Evolutionary conservation across 2,797 vertebrate species (phyloP).

Genomic region (Alfaro cultratus): DNA sequence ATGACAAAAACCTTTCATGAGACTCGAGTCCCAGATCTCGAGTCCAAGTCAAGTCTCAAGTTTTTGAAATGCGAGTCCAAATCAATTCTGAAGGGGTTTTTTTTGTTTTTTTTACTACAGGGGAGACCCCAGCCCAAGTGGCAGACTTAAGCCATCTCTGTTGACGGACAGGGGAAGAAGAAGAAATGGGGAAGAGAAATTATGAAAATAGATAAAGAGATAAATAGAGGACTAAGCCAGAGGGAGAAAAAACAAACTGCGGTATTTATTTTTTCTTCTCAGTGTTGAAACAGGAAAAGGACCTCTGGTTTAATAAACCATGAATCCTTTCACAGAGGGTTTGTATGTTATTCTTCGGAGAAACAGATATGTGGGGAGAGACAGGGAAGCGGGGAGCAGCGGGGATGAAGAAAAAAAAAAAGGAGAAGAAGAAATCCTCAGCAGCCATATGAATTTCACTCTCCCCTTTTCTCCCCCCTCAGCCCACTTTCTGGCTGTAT

Average conservation of each 20-base stretch:
- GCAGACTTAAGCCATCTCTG: neutral
- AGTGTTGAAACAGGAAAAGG: slow-evolving; percentile 87
- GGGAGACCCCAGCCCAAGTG: neutral
- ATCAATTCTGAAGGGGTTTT: neutral
- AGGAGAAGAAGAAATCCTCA: slow-evolving; percentile 49
- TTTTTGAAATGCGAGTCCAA: neutral
- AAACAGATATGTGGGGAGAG: slow-evolving; percentile 72
- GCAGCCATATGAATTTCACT: slow-evolving; percentile 63
- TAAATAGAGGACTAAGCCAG: slow-evolving; percentile 57
- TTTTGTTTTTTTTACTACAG: no score
- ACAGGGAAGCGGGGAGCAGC: slow-evolving; percentile 48
- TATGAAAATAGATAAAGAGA: slow-evolving; percentile 72
- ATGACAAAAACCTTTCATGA: neutral
- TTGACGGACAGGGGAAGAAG: slow-evolving; percentile 39
- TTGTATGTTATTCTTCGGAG: slow-evolving; percentile 88
- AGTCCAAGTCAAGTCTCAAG: neutral
- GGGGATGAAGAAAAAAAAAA: slow-evolving; percentile 9
- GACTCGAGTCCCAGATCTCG: neutral
- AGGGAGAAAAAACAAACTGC: slow-evolving; percentile 83
- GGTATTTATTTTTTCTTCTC: slow-evolving; percentile 89
- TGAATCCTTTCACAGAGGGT: slow-evolving; percentile 90
- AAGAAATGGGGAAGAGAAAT: slow-evolving; percentile 27
- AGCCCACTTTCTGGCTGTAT: slow-evolving; percentile 77
- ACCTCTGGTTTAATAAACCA: slow-evolving; percentile 92
- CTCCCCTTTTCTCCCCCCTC: slow-evolving; percentile 19